Evolutionary conservation across 1,140 invertebrate species (phyloP), one percentile per base, ranked within the genome.

Genomic region (Drosophila ogumai): DNA sequence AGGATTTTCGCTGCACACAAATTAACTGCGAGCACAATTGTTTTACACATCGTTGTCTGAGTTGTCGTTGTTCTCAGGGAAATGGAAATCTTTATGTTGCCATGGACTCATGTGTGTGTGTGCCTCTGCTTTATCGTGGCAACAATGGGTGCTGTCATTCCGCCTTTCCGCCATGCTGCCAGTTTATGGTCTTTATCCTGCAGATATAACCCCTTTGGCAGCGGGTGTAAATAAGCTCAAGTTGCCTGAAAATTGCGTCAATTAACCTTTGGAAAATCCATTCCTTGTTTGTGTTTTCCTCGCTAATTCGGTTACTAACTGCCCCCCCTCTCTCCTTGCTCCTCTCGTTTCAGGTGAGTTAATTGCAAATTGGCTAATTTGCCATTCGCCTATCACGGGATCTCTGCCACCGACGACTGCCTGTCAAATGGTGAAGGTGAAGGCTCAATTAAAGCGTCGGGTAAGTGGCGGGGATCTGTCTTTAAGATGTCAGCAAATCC

Each of bases 1-100:
- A 54, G n/a, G 32, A 75, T 61, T 85, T 74, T 50, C 68, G 67
- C 36, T 57, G 72, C 63, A 66, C 76, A 81, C 77, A 82, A 86
- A 87, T 87, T 82, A 82, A 87, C 82, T 82, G 58, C 64, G 41
- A 47, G 49, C 68, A 78, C 84, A 75, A 87, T 88, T 82, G 84
- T 68, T 88, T 87, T 80, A 74, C 84, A 87, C 76, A 63, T 85
- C 71, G 63, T 79, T 61, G 52, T 66, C 46, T 40, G 59, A 40
- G 46, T 40, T 65, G 54, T 54, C 54, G 49, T 25, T 32, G 47
- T 54, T 36, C 34, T 36, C 25, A 32, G 31, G 47, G 32, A 55
- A 32, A 28, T 43, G 63, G 41, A 46, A 66, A 65, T 68, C 25
- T 64, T 32, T 47, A 38, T 64, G 59, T 32, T 55, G 13, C 2